Evolutionary conservation across 92 coral and sea anemone species (phyloP).

Genomic region (Blastomussa wellsi): DNA sequence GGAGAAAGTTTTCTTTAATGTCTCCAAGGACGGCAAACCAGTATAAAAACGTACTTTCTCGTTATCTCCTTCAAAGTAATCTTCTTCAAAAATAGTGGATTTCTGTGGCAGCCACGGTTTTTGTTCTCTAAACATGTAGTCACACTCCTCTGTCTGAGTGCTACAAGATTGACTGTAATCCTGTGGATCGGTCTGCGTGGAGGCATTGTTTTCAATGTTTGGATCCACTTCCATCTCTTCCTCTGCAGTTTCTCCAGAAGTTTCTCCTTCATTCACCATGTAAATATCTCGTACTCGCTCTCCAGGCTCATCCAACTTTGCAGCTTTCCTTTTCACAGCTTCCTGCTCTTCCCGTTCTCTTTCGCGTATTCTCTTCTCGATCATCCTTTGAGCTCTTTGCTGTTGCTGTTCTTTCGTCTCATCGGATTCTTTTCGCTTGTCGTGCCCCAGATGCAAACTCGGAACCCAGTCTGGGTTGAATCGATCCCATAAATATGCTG

Average conservation of each 20-base stretch:
- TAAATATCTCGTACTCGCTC: conserved; percentile 24
- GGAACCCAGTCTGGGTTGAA: too few species aligned
- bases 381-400: conserved; percentile 44
- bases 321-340: conserved; percentile 16
- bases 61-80: too few species aligned
- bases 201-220: conserved; percentile 20
- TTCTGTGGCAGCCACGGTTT: too few species aligned
- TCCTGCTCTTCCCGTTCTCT: too few species aligned
- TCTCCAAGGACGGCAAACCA: conserved; percentile 42
- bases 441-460: too few species aligned
- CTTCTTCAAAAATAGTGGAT: too few species aligned
- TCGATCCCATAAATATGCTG: too few species aligned
- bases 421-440: too few species aligned
- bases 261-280: conserved; percentile 18
- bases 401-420: conserved; percentile 28
- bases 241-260: conserved; percentile 10
- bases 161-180: conserved; percentile 12
- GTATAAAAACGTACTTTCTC: too few species aligned
- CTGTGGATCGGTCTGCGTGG: conserved; percentile 23
- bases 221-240: neutral
- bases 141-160: conserved; percentile 52
- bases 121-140: too few species aligned
- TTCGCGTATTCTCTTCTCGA: conserved; percentile 48
- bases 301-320: conserved; percentile 25
- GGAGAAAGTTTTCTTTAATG: conserved; percentile 41